Base-by-base conservation (phyloP, 2,113 vertebrate species). In the Mungos mungo region DNA sequence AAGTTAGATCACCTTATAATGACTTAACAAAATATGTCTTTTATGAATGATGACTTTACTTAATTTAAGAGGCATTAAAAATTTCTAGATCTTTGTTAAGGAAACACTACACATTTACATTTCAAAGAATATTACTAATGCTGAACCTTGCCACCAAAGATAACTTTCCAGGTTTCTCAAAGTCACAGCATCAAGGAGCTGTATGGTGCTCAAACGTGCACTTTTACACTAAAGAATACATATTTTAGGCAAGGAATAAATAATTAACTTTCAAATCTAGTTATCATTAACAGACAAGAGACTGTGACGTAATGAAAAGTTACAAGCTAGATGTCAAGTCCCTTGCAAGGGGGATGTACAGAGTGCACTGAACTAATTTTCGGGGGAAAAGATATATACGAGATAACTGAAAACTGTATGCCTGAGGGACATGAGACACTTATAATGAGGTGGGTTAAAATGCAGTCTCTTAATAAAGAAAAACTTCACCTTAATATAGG, bases 1-100 rank as follows among this genome's bases (percentile, higher is more conserved):
- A 92, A 97, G 97, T 97, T 97, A 98, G 96, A 95, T 97, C 97
- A 96, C 90, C 77, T 97, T 86, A 88, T 71, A 96, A 97, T 91
- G 60, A 95, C 68, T 85, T 89, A 90, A 96, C 96, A 97, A 92
- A 29, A 81, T 63, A 93, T 11, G 71, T 63, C 72, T 90, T 76
- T 95, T 68, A 97, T 4, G 81, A 82, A 84, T 83, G 45, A 41
- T 38, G n/a, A 89, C 33, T 92, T 93, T 69, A 97, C 54, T 81
- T 50, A 45, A 52, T 13, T 92, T 86, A 91, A 77, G 21, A 71
- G 15, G 65, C 50, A 80, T 41, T 74, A 9, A 88, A 87, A 50
- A 77, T 52, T 79, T 72, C 80, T 50, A 93, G 41, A 80, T 80
- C 54, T 88, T 89, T 41, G 29, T 45, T 80, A 83, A 93, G 90